phyloP scores from a whole-genome alignment of 2,888 invertebrate species.

The Agrochola macilenta region DNA sequence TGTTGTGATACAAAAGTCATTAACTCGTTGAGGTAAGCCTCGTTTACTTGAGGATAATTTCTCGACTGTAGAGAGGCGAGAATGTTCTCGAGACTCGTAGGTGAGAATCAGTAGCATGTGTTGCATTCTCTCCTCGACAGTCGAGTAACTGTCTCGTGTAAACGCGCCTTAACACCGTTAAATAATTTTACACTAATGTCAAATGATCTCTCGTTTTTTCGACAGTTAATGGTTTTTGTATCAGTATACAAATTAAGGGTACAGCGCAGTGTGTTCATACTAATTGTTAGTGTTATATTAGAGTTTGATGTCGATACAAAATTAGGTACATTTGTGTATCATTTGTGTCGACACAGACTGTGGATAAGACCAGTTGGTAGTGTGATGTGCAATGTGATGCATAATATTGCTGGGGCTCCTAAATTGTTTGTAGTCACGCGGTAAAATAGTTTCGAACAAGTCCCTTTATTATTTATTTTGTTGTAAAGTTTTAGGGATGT shows the following conservation, averaged over 20 bases:
- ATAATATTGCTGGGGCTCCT: constrained; percentile 44
- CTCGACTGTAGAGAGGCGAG: not conserved
- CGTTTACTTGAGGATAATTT: not conserved
- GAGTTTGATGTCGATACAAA: constrained; percentile 45
- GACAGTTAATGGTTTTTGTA: constrained; percentile 44
- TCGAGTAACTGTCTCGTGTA: not conserved
- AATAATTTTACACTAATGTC: constrained; percentile 25
- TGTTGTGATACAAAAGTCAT: constrained; percentile 42
- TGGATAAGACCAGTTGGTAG: constrained; percentile 49
- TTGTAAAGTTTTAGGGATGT: constrained; percentile 37
- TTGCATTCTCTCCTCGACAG: not conserved
- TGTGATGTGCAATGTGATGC: constrained; percentile 45
- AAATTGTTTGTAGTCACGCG: constrained; percentile 43
- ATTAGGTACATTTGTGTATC: constrained; percentile 27
- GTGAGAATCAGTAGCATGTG: not conserved
- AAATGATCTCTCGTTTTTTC: constrained; percentile 50
- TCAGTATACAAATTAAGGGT: constrained; percentile 48
- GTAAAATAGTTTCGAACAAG: constrained; percentile 37
- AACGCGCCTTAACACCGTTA: constrained; percentile 15
- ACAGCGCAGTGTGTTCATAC: constrained; percentile 66
- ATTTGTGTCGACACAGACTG: constrained; percentile 32
- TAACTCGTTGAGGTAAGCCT: constrained; percentile 16
- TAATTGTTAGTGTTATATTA: constrained; percentile 47
- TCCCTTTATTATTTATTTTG: constrained; percentile 32
- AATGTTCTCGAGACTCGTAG: not conserved